A percentile compares a stretch with the other conserved stretches of the same genome.
Evolutionary conservation across 2,888 invertebrate genomes (phyloP).

Genomic region (Melanostoma scalare): DNA sequence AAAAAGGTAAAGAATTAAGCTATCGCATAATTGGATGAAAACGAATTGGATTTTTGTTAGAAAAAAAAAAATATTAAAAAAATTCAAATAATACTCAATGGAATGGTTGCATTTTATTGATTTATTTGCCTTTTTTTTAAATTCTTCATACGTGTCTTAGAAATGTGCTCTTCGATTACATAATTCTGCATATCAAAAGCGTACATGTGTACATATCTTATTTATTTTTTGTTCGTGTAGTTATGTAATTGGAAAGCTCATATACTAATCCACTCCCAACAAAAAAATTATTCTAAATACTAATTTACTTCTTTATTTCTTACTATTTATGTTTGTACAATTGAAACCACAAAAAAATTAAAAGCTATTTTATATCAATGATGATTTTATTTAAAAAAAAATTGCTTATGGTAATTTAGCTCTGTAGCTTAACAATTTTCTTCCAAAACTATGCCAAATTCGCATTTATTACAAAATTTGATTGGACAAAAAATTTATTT

Average conservation of each 20-base stretch:
- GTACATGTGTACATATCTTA: conserved; percentile 30
- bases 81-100: conserved; percentile 36
- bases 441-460: conserved; percentile 78
- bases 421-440: conserved; percentile 82
- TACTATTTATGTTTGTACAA: conserved; percentile 37
- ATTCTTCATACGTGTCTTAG: conserved; percentile 9
- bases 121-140: conserved; percentile 20
- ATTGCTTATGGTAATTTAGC: conserved; percentile 65
- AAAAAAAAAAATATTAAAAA: conserved; percentile 19
- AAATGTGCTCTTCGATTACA: conserved; percentile 15
- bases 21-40: conserved; percentile 37
- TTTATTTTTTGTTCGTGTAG: conserved; percentile 25
- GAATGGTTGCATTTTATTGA: conserved; percentile 7
- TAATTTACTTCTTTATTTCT: conserved; percentile 30
- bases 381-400: conserved; percentile 23
- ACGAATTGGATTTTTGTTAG: conserved; percentile 82
- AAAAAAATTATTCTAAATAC: conserved; percentile 42
- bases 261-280: conserved; percentile 52
- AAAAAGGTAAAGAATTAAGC: conserved; percentile 28
- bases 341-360: conserved; percentile 72
- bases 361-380: conserved; percentile 18
- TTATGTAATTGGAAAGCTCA: conserved; percentile 51
- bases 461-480: conserved; percentile 74
- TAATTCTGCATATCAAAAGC: conserved; percentile 16
- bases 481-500: conserved; percentile 44